phyloP scores from a whole-genome alignment of 2,113 vertebrate genomes.

The Prolemur simus region DNA sequence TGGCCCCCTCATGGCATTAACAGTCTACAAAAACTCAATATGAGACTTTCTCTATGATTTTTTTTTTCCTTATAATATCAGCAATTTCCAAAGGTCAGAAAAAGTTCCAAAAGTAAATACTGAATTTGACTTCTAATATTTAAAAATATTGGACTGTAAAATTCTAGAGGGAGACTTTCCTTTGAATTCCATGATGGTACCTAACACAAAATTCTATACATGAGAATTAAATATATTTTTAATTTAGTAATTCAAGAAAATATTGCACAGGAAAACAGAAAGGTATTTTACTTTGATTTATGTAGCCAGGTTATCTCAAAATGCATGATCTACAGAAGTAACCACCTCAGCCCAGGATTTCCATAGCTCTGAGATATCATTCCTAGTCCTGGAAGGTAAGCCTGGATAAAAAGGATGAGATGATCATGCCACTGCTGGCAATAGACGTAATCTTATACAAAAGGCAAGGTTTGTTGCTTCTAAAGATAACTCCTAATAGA shows the following conservation, averaged over 20 bases:
- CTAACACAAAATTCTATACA: constrained; percentile 12
- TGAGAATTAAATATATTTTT: constrained; percentile 27
- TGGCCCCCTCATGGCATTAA: neutral
- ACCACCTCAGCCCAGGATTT: neutral
- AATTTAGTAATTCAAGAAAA: constrained; percentile 46
- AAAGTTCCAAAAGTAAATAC: constrained; percentile 3
- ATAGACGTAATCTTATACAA: neutral
- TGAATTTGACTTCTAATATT: constrained; percentile 40
- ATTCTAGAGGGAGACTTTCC: neutral
- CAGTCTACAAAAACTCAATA: neutral
- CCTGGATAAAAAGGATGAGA: neutral
- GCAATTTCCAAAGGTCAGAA: constrained; percentile 19
- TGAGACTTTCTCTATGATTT: neutral
- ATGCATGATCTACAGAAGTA: neutral
- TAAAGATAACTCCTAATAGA: neutral
- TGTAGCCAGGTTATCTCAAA: neutral
- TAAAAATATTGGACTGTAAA: neutral
- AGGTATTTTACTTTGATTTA: neutral
- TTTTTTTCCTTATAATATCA: constrained; percentile 7
- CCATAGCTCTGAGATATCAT: neutral
- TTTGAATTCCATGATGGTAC: neutral
- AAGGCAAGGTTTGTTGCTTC: neutral
- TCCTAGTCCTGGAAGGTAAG: neutral
- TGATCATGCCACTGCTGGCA: neutral
- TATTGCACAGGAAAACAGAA: neutral